Conservation (phyloP, 2,888 invertebrate genomes). For the Lithophane semibrunnea region DNA sequence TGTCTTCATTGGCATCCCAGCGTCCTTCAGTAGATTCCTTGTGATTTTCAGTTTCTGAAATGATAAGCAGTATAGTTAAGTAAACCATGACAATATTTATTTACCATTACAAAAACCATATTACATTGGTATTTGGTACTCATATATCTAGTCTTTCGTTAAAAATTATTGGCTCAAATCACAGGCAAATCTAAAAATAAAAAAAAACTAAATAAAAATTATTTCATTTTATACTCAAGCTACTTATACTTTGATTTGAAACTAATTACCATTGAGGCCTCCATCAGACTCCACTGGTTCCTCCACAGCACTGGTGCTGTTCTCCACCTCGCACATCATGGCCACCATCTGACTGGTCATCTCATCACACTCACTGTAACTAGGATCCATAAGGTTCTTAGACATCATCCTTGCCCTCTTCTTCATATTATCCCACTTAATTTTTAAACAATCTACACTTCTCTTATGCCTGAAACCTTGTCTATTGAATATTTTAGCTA, state of each 20-base stretch:
- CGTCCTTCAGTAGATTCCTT: slow-evolving; percentile 58
- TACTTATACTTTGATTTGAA: not conserved
- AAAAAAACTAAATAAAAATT: too few species aligned
- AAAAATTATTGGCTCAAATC: not conserved
- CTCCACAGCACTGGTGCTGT: slow-evolving; percentile 57
- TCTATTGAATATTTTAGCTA: slow-evolving; percentile 79
- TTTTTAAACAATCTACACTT: slow-evolving; percentile 77
- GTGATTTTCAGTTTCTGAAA: slow-evolving; percentile 52
- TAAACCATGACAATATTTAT: not conserved
- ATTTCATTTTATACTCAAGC: not conserved
- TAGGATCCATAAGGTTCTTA: slow-evolving; percentile 75
- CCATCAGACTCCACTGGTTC: slow-evolving; percentile 59
- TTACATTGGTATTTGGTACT: not conserved
- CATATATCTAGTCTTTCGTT: not conserved
- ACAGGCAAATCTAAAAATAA: not conserved
- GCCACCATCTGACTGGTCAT: slow-evolving; percentile 72
- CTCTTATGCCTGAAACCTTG: slow-evolving; percentile 74
- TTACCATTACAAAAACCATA: not conserved
- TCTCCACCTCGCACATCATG: slow-evolving; percentile 74
- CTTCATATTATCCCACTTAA: slow-evolving; percentile 85
- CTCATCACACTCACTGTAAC: slow-evolving; percentile 72
- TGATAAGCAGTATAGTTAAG: not conserved
- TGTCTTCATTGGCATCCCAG: slow-evolving; percentile 68
- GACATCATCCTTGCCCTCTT: slow-evolving; percentile 75
- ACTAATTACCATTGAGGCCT: slow-evolving; percentile 58